Percentiles rank a stretch among this genome's conserved stretches.
phyloP scores from a whole-genome alignment of 2,888 invertebrate genomes.

The Lithosia quadra region DNA sequence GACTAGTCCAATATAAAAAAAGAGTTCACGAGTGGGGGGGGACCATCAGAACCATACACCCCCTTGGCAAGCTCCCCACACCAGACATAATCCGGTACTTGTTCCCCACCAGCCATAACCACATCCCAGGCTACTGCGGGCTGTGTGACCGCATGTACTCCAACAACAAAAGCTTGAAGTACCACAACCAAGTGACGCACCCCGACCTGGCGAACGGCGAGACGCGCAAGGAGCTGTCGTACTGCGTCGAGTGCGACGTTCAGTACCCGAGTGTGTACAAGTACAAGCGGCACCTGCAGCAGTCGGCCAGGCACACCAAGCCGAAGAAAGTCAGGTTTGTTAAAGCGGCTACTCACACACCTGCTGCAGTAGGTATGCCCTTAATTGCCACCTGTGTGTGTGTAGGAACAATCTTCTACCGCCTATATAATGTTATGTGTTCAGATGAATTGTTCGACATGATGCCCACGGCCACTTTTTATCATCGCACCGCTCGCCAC shows the following conservation, averaged over 20 bases:
- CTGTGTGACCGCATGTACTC: slow-evolving; percentile 52
- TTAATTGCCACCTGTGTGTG: too few species aligned
- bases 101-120: slow-evolving; percentile 51
- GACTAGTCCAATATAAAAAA: too few species aligned
- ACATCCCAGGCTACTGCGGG: slow-evolving; percentile 56
- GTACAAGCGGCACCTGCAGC: slow-evolving; percentile 64
- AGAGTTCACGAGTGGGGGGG: too few species aligned
- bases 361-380: too few species aligned
- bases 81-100: background rate
- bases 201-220: slow-evolving; percentile 34
- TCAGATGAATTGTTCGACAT: too few species aligned
- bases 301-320: slow-evolving; percentile 61
- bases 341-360: too few species aligned
- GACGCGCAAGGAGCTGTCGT: slow-evolving; percentile 55
- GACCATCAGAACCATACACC: too few species aligned
- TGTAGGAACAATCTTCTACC: too few species aligned
- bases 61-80: too few species aligned
- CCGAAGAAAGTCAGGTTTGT: slow-evolving; percentile 53
- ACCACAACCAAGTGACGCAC: slow-evolving; percentile 52
- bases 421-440: too few species aligned
- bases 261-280: slow-evolving; percentile 60
- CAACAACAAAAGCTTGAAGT: slow-evolving; percentile 42
- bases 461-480: too few species aligned
- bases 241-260: slow-evolving; percentile 75
- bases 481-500: too few species aligned